Evolutionary conservation across 2,888 invertebrate species (phyloP).

Genomic region (Lepidocyrtoides sp.): DNA sequence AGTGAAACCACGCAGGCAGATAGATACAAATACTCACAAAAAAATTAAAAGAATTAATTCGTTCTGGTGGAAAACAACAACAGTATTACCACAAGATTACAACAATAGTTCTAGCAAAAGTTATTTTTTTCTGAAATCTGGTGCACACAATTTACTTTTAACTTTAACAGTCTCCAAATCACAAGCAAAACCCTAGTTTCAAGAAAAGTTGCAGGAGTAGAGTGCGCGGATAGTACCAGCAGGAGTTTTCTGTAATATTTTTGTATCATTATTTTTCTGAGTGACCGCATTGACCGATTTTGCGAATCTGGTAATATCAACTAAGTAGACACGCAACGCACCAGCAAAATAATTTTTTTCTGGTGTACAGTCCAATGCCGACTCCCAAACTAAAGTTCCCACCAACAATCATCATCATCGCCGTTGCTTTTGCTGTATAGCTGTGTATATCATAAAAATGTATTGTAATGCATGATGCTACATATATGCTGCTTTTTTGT

Average conservation of each 20-base stretch:
- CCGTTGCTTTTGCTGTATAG: background rate
- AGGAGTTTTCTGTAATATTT: no score
- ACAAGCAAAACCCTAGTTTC: no score
- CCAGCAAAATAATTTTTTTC: background rate
- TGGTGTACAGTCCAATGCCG: no score
- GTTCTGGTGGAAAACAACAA: conserved; percentile 22
- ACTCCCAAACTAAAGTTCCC: no score
- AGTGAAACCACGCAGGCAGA: background rate
- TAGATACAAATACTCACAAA: background rate
- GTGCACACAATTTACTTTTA: no score
- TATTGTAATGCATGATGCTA: background rate
- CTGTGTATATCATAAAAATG: no score
- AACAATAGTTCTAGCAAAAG: background rate
- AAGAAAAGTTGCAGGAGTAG: no score
- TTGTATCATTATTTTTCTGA: no score
- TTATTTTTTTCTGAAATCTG: conserved; percentile 9
- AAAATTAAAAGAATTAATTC: conserved; percentile 3
- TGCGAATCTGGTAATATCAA: background rate
- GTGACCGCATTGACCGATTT: conserved; percentile 20
- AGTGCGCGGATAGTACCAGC: no score
- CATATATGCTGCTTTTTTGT: conserved; percentile 33
- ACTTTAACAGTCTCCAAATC: no score
- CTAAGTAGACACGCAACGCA: background rate
- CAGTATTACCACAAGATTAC: conserved; percentile 18
- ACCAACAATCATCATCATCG: background rate